Evolutionary conservation across 2,797 vertebrate species (phyloP), one percentile per base, ranked within the genome.

Genomic region (Naso thynnoides): DNA sequence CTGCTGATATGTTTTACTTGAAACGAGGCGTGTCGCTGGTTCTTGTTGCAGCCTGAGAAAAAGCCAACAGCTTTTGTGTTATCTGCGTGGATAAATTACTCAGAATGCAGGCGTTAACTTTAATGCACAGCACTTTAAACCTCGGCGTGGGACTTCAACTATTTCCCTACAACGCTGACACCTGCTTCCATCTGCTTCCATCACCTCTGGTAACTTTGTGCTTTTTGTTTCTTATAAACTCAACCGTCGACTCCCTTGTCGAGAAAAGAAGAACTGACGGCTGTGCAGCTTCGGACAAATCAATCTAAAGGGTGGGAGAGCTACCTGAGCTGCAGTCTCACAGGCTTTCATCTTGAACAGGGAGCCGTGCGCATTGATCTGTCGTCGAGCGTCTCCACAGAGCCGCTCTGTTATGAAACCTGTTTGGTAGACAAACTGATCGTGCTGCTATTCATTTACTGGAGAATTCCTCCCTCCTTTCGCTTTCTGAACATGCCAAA

Each of bases 391-490:
- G 13, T 42, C 65, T 42, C 31, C 62, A 61, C 60, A 38, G 52
- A 80, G 60, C 57, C 0, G 54, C 62, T 71, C 65, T 62, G 68
- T 85, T 81, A 76, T 47, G 52, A 90, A 89, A 87, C 66, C 79
- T 39, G 70, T 66, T 73, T 45, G 47, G 10, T 21, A 39, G 61
- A 88, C 82, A 77, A 65, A 80, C 63, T 26, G 52, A 21, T 27
- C 78, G 73, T 0, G 64, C 62, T 18, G 65, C 81, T 52, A 54
- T 56, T 80, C 65, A 60, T 74, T 68, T 67, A 41, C 42, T 3
- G 72, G 24, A 16, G 33, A 15, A 73, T 18, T 44, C 39, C 44
- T 33, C 60, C 76, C 39, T 33, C 66, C 49, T 45, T 29, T 77
- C 39, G 76, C 54, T 74, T 56, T 75, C 59, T 19, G 26, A 72